Base-by-base conservation (phyloP, 2,113 vertebrate species). In the Hepsetus odoe region DNA sequence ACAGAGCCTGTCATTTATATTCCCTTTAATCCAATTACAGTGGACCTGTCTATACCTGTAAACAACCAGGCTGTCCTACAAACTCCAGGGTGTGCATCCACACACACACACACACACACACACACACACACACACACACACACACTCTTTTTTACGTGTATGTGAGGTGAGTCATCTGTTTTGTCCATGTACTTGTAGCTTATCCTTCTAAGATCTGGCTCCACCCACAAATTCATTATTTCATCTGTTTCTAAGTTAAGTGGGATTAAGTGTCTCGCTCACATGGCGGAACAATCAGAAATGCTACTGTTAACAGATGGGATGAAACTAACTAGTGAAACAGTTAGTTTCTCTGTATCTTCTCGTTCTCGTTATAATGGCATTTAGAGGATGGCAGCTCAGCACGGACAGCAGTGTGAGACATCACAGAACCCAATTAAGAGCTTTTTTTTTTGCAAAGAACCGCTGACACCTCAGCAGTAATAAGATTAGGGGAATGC, bases 401-500 rank as follows among this genome's bases (percentile, higher is more conserved):
- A 24, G 59, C 73, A 30, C 46, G 38, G 66, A 30, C 83, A 69
- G 64, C 84, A 87, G 66, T 75, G 82, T 71, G 56, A 81, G 49
- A 42, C 38, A 58, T 44, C 38, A 79, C 58, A 67, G 68, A 69
- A 59, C 42, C 62, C 35, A 76, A 80, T 76, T 77, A 58, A 71
- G 51, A 53, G 46, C 30, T 59, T 64, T 68, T 67, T 82, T 72
- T 69, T 64, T 75, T 77, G n/a, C 72, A 64, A 4, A 35, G 85
- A 74, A 85, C 67, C 85, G 84, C 87, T 82, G 87, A 88, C 82
- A 83, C 81, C 74, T 44, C 80, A 55, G 80, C 70, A 56, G 71
- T 90, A 86, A 91, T 86, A 44, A 76, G 80, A 82, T 89, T 92
- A 91, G 70, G 61, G 72, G 56, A 72, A 84, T 83, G 82, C 81